phyloP scores from a whole-genome alignment of 2,113 vertebrate species.

The Spea bombifrons region DNA sequence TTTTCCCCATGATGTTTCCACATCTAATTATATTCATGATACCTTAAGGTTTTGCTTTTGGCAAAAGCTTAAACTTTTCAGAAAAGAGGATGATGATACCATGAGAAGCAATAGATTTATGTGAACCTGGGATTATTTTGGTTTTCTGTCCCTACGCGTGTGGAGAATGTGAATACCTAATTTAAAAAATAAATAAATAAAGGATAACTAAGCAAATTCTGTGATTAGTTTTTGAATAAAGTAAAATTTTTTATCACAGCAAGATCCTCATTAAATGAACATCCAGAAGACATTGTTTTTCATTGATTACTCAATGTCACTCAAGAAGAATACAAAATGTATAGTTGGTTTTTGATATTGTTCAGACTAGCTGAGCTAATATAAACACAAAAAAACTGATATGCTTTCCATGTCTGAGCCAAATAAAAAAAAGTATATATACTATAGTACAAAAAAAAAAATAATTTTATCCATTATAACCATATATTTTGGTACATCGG shows the following conservation, averaged over 20 bases:
- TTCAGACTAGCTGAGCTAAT: too few relatives aligned
- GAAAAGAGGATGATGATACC: conserved; percentile 24
- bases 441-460: too few relatives aligned
- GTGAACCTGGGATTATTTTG: neutral
- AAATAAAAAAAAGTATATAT: too few relatives aligned
- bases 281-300: neutral
- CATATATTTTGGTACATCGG: too few relatives aligned
- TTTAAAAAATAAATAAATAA: neutral
- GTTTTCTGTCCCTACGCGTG: neutral
- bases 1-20: conserved; percentile 31
- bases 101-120: conserved; percentile 6
- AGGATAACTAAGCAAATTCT: too few relatives aligned
- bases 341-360: too few relatives aligned
- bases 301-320: too few relatives aligned
- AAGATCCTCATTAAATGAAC: neutral
- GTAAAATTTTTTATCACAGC: neutral
- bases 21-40: conserved; percentile 38
- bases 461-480: too few relatives aligned
- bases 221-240: too few relatives aligned
- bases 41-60: conserved; percentile 35
- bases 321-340: too few relatives aligned
- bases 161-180: neutral
- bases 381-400: too few relatives aligned
- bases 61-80: conserved; percentile 16
- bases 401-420: too few relatives aligned